Percentiles rank a stretch among this genome's conserved stretches.
These are phyloP conservation scores for Sesia bembeciformis DNA, from an alignment of 2,888 invertebrate species.

Conservation along the genomic window DNA sequence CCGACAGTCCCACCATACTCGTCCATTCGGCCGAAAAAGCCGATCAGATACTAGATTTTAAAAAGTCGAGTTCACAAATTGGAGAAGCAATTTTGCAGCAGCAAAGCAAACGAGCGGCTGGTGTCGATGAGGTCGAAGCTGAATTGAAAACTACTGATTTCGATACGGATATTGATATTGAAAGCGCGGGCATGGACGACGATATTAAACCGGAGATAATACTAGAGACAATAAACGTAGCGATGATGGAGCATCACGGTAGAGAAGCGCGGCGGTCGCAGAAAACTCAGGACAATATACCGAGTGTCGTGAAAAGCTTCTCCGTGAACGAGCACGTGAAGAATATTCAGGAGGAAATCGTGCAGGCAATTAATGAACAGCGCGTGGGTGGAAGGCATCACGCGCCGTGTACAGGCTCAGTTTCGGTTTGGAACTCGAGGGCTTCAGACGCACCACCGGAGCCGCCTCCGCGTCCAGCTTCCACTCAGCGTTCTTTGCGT, in stretches of 20 bases:
- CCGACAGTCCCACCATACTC: constrained; percentile 17
- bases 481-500: constrained; percentile 13
- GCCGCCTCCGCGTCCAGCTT: constrained; percentile 31
- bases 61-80: constrained; percentile 50
- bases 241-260: constrained; percentile 31
- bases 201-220: constrained; percentile 14
- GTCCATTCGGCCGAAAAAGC: constrained; percentile 30
- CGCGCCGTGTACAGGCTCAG: not conserved
- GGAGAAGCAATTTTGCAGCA: constrained; percentile 43
- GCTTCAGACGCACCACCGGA: constrained; percentile 17
- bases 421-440: constrained; percentile 1
- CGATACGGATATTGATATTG: not conserved
- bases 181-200: not conserved
- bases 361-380: constrained; percentile 12
- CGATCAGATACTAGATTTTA: constrained; percentile 54
- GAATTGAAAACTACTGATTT: not conserved
- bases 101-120: constrained; percentile 17
- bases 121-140: constrained; percentile 10
- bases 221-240: constrained; percentile 44
- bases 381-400: not conserved
- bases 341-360: constrained; percentile 11
- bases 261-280: not conserved
- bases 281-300: not conserved
- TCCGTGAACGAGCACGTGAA: constrained; percentile 10
- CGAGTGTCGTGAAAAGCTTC: not conserved